Percentiles rank a stretch among this genome's conserved stretches.
Evolutionary conservation across 2,888 invertebrate species (phyloP).

Genomic region (Drosophila subquinaria): DNA sequence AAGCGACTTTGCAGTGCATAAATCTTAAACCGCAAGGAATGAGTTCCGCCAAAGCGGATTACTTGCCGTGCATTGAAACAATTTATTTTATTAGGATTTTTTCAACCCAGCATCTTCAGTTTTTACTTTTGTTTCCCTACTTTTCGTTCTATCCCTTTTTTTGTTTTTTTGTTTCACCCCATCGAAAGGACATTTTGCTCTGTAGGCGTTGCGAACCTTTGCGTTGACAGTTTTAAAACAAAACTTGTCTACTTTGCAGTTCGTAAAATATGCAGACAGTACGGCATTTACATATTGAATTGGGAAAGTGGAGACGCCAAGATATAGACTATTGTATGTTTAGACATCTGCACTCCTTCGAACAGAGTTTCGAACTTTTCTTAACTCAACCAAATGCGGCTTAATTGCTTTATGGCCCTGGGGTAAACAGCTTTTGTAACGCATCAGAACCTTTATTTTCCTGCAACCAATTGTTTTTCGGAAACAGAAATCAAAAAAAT

Average conservation of each 20-base stretch:
- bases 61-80: slow-evolving; percentile 77
- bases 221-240: slow-evolving; percentile 81
- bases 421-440: slow-evolving; percentile 5
- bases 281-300: slow-evolving; percentile 59
- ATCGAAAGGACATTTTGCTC: slow-evolving; percentile 4
- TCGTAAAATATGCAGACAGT: slow-evolving; percentile 71
- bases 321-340: slow-evolving; percentile 7
- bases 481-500: background rate
- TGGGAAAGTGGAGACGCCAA: slow-evolving; percentile 16
- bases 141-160: slow-evolving; percentile 20
- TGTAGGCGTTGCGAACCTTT: slow-evolving; percentile 63
- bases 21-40: slow-evolving; percentile 77
- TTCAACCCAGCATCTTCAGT: slow-evolving; percentile 30
- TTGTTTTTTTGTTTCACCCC: slow-evolving; percentile 9
- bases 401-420: slow-evolving; percentile 64
- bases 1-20: slow-evolving; percentile 77
- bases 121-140: slow-evolving; percentile 6
- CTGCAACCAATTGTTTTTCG: background rate
- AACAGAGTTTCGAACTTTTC: slow-evolving; percentile 28
- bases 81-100: slow-evolving; percentile 74
- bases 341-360: slow-evolving; percentile 12
- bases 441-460: slow-evolving; percentile 1
- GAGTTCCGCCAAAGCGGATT: slow-evolving; percentile 75
- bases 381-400: slow-evolving; percentile 29
- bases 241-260: slow-evolving; percentile 79